Evolutionary conservation across 1,140 invertebrate genomes (phyloP), one percentile per base, ranked within the genome.

Genomic region (Drosophila equinoxialis): DNA sequence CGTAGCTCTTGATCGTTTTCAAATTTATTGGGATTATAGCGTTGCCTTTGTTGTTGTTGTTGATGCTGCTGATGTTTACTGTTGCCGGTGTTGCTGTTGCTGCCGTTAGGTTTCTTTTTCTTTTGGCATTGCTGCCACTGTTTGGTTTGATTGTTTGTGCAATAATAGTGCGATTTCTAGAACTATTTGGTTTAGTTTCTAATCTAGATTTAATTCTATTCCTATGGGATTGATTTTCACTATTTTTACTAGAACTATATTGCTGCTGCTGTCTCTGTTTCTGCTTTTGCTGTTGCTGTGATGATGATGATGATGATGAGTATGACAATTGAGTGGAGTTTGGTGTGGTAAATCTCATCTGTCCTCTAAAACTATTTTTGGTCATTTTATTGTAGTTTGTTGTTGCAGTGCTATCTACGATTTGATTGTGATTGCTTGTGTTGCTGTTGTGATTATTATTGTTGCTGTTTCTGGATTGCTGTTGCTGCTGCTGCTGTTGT

Each of bases 351-450:
- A 87, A 79, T 91, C 86, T 90, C 81, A 90, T 77, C 65, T 79
- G 79, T 68, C 90, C 90, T 91, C 90, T 91, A 90, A 87, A 91
- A 83, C 84, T 91, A 91, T 90, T 91, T 91, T 91, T 91, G 87
- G 90, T 90, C 75, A 90, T 86, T 87, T 89, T 79, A 80, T 65
- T 87, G 79, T 87, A 87, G 73, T 79, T 84, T 73, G 58, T 76
- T 73, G 58, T 14, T 70, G 66, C 41, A 39, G 75, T 79, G 79
- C 75, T 76, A 82, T 82, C 79, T 85, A 82, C 54, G 75, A 87
- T 85, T 61, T 62, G 70, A 63, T 85, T 83, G 55, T 33, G 45
- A 20, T 61, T 66, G 51, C 37, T 71, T 55, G 60, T 71, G 41
- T 72, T 66, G 41, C 57, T 77, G 45, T 65, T 69, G 71, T 51